These are phyloP conservation scores for Aelia acuminata DNA, from an alignment of 2,888 invertebrate species.

Conservation along the genomic window DNA sequence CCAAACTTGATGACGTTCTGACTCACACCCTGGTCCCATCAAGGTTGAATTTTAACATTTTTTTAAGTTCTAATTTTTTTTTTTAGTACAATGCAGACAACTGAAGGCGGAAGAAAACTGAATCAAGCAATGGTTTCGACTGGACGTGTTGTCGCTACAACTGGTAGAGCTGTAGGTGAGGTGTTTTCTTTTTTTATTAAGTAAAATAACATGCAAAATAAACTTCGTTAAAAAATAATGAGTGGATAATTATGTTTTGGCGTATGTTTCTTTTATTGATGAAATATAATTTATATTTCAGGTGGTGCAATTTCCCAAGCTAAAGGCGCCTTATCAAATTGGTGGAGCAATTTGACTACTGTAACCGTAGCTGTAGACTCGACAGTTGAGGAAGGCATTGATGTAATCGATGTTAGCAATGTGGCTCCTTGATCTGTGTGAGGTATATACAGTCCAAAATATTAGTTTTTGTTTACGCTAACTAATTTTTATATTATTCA, in stretches of 20 bases:
- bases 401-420: conserved; percentile 56
- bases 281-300: conserved; percentile 63
- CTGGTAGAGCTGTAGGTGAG: conserved; percentile 81
- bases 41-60: too few species aligned
- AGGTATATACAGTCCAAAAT: neutral
- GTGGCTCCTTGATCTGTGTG: neutral
- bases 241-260: neutral
- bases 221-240: neutral
- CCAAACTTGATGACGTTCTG: too few species aligned
- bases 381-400: conserved; percentile 61
- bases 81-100: conserved; percentile 91
- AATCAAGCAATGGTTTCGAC: conserved; percentile 94
- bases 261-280: neutral
- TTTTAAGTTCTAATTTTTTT: neutral
- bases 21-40: too few species aligned
- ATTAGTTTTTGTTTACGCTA: neutral
- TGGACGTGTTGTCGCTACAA: conserved; percentile 88
- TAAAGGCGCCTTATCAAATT: conserved; percentile 86
- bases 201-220: neutral
- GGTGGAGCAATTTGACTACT: conserved; percentile 83
- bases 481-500: neutral
- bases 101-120: conserved; percentile 92
- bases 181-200: conserved; percentile 59
- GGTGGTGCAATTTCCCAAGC: conserved; percentile 92
- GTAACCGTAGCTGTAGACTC: conserved; percentile 67